phyloP scores from a whole-genome alignment of 2,113 vertebrate species.

The Albula goreensis region DNA sequence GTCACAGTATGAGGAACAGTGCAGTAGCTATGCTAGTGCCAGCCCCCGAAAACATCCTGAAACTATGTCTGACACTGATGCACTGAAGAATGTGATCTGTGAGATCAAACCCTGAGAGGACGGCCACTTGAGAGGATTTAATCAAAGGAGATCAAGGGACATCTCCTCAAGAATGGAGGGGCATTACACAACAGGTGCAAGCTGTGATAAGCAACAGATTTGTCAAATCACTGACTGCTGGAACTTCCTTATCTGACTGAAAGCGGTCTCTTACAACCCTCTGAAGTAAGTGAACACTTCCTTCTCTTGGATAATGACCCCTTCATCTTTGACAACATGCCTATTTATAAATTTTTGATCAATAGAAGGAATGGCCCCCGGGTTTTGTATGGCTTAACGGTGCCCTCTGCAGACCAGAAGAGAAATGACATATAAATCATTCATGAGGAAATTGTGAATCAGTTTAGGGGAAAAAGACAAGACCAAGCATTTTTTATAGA shows the following conservation, averaged over 20 bases:
- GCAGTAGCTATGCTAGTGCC: slow-evolving; percentile 2
- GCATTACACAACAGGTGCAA: slow-evolving; percentile 41
- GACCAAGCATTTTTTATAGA: background rate
- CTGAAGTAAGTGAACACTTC: slow-evolving; percentile 28
- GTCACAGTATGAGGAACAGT: too few relatives aligned
- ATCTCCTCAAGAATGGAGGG: slow-evolving; percentile 17
- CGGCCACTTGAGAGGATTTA: slow-evolving; percentile 22
- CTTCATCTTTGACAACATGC: background rate
- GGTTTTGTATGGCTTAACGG: slow-evolving; percentile 35
- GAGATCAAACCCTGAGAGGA: slow-evolving; percentile 39
- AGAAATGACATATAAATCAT: background rate
- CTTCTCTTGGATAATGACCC: background rate
- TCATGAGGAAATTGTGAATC: background rate
- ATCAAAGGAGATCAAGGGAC: slow-evolving; percentile 14
- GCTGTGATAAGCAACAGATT: slow-evolving; percentile 10
- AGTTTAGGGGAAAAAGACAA: background rate
- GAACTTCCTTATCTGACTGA: slow-evolving; percentile 14
- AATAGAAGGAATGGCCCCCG: background rate
- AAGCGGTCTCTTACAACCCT: background rate
- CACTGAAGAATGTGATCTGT: slow-evolving; percentile 34
- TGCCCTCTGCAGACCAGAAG: slow-evolving; percentile 55
- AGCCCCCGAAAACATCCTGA: slow-evolving; percentile 35
- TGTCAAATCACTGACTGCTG: background rate
- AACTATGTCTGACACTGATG: slow-evolving; percentile 13
- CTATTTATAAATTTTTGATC: background rate